These are phyloP conservation scores for Ditula angustiorana DNA, from an alignment of 2,888 invertebrate species.

Conservation along the genomic window DNA sequence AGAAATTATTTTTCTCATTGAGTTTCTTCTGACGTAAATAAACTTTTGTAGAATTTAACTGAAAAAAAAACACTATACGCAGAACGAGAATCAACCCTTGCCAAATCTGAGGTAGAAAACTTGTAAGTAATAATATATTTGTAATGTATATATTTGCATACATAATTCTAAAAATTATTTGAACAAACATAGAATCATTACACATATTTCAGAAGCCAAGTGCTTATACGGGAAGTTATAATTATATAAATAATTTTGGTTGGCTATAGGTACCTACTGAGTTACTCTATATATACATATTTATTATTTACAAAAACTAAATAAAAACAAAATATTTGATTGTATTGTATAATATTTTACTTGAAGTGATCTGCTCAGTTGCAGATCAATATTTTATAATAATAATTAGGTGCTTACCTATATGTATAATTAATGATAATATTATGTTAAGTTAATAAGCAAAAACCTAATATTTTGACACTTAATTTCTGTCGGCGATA, in stretches of 20 bases:
- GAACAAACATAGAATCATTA: background rate
- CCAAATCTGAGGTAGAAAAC: too few relatives aligned
- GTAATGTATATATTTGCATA: background rate
- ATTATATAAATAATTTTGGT: background rate
- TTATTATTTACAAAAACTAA: background rate
- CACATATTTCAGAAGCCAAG: background rate
- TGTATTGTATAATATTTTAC: slow-evolving; percentile 11
- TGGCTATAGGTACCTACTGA: too few relatives aligned
- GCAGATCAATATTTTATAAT: slow-evolving; percentile 13
- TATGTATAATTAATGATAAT: slow-evolving; percentile 11
- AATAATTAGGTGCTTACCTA: slow-evolving; percentile 24
- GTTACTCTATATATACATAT: too few relatives aligned
- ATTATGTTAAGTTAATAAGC: slow-evolving; percentile 11
- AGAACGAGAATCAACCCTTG: too few relatives aligned
- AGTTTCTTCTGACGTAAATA: too few relatives aligned
- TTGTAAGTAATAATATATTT: too few relatives aligned
- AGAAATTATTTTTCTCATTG: too few relatives aligned
- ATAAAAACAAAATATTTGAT: slow-evolving; percentile 7
- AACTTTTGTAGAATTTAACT: too few relatives aligned
- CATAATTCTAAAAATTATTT: background rate
- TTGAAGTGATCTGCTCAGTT: slow-evolving; percentile 11
- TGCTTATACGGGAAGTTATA: background rate
- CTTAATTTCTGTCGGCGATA: slow-evolving; percentile 12
- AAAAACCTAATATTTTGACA: slow-evolving; percentile 1
- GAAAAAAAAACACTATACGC: too few relatives aligned